Percentiles rank a stretch among this genome's conserved stretches.
Conservation (phyloP, 1,140 invertebrate species). For the Archegozetes longisetosus region DNA sequence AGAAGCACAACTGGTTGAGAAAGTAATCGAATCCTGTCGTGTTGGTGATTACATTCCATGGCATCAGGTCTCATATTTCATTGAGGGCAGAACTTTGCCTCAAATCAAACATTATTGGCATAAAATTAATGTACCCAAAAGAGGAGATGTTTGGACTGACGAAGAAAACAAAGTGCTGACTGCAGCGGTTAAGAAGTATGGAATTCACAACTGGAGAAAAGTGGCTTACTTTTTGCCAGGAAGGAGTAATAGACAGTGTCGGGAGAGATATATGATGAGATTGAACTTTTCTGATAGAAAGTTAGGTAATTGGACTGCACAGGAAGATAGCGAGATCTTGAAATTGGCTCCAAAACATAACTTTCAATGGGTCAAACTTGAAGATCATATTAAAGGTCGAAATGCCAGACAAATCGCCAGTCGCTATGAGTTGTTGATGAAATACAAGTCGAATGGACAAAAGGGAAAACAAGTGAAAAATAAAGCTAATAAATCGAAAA, state of each 20-base stretch:
- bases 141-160: constrained; percentile 1
- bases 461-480: background rate
- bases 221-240: constrained; percentile 10
- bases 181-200: constrained; percentile 8
- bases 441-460: background rate
- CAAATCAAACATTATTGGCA: constrained; percentile 13
- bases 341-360: background rate
- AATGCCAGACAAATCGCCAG: constrained; percentile 4
- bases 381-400: background rate
- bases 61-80: constrained; percentile 14
- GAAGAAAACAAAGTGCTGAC: constrained; percentile 15
- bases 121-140: background rate
- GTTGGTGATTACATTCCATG: constrained; percentile 15
- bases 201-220: background rate
- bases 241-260: constrained; percentile 15
- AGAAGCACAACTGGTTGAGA: constrained; percentile 2
- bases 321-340: constrained; percentile 6
- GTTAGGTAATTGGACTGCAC: constrained; percentile 5
- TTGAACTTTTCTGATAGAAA: constrained; percentile 6
- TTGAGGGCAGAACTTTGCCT: constrained; percentile 4
- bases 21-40: constrained; percentile 6
- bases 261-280: constrained; percentile 14
- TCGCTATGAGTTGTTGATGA: constrained; percentile 1
- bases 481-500: background rate
- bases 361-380: constrained; percentile 1